Evolutionary conservation across 2,888 invertebrate genomes (phyloP), one percentile per base, ranked within the genome.

Genomic region (Heliconius erato): DNA sequence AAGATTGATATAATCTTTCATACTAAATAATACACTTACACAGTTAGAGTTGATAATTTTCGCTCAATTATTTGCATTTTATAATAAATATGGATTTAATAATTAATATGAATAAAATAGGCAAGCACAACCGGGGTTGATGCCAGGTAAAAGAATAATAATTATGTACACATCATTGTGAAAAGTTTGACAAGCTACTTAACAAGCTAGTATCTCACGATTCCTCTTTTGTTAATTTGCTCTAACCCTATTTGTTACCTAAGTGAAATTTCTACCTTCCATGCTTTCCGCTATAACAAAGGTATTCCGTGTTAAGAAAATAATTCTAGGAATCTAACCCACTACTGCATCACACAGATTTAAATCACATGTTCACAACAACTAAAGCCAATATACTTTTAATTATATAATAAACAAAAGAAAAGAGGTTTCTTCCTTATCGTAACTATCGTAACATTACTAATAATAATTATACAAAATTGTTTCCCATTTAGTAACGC

Each of bases 381-480:
- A 65, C 3, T 65, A 12, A 65, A 0, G 0, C 63, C 5, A 67
- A 26, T 26, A 12, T 14, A 26, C 26, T 26, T 67, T 26, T 68
- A 68, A 68, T 68, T n/a, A 71, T 40, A 6, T 40, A 71, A 5
- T 4, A 23, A 26, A 69, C 35, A 69, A 40, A 40, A 71, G 23
- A n/a, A 71, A 40, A 71, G 0, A n/a, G 2, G 12, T 35, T 71
- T 71, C 35, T 40, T 40, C 6, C n/a, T 71, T 71, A 71, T 71
- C n/a, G 23, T 40, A 40, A 11, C 71, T 71, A 71, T 71, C n/a
- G 23, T 40, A n/a, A 11, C 71, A 2, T 26, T 67, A 67, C 65
- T 26, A 28, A 67, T 67, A 28, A 28, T n/a, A 71, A 44, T 71
- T 40, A 71, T 71, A 40, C 71, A n/a, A 71, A 71, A 71, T 44